phyloP scores from a whole-genome alignment of 2,113 vertebrate genomes.

The Pithys albifrons region DNA sequence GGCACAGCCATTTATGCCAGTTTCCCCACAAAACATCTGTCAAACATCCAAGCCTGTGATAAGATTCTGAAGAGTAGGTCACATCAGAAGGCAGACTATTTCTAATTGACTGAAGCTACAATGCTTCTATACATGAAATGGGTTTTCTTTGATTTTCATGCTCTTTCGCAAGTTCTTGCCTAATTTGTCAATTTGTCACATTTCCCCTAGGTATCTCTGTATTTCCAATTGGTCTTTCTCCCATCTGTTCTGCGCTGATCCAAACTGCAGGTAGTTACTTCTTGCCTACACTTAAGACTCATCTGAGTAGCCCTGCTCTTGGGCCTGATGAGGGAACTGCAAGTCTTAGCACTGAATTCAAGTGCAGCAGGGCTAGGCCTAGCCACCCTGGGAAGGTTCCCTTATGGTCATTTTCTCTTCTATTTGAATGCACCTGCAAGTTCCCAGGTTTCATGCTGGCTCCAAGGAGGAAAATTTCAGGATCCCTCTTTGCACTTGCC shows the following conservation, averaged over 20 bases:
- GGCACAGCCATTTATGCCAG: background rate
- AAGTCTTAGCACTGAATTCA: background rate
- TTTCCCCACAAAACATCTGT: background rate
- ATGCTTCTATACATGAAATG: background rate
- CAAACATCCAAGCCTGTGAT: background rate
- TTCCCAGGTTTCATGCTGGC: background rate
- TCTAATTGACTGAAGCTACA: background rate
- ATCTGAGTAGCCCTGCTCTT: background rate
- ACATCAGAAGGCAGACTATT: background rate
- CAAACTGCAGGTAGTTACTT: background rate
- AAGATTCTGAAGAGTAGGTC: background rate
- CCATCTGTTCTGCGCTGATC: background rate
- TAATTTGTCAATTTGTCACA: slow-evolving; percentile 18
- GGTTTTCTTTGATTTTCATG: background rate
- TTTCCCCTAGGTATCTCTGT: background rate
- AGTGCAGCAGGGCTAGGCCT: background rate
- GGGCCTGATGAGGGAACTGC: background rate
- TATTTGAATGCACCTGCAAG: background rate
- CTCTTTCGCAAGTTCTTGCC: slow-evolving; percentile 1
- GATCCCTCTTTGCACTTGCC: background rate
- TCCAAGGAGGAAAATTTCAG: background rate
- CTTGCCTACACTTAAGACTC: background rate
- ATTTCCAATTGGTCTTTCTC: background rate
- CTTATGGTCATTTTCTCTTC: background rate
- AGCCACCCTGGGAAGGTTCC: background rate